Evolutionary conservation across 2,113 vertebrate genomes (phyloP).

Genomic region (Apus apus): DNA sequence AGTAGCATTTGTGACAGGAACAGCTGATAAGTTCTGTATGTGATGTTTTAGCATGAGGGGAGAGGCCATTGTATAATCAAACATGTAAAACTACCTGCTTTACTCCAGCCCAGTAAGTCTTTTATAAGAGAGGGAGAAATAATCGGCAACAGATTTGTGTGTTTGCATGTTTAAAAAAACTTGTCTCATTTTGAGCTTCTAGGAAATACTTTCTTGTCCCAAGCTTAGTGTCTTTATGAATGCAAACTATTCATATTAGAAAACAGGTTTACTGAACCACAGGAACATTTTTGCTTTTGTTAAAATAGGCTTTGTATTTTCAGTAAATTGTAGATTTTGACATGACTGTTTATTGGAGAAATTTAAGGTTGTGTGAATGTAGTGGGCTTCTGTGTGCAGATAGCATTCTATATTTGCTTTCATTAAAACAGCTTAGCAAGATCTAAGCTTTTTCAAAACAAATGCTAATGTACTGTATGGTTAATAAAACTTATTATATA

Average conservation of each 20-base stretch:
- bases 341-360: slow-evolving; percentile 18
- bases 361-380: slow-evolving; percentile 56
- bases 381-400: slow-evolving; percentile 58
- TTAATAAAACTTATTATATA: slow-evolving; percentile 71
- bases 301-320: slow-evolving; percentile 50
- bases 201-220: not conserved
- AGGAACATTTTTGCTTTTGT: slow-evolving; percentile 17
- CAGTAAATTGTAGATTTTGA: slow-evolving; percentile 51
- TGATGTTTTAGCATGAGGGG: not conserved
- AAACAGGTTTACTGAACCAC: not conserved
- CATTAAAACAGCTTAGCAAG: slow-evolving; percentile 55
- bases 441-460: slow-evolving; percentile 67
- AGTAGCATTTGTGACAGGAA: slow-evolving; percentile 15
- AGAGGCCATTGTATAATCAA: slow-evolving; percentile 21
- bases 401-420: slow-evolving; percentile 50
- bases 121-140: not conserved
- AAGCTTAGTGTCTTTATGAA: slow-evolving; percentile 8
- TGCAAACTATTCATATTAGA: not conserved
- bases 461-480: slow-evolving; percentile 58
- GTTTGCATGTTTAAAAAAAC: slow-evolving; percentile 40
- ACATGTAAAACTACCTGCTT: not conserved
- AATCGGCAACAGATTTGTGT: not conserved
- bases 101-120: not conserved
- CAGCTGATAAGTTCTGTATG: not conserved
- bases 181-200: slow-evolving; percentile 15